Evolutionary conservation across 2,113 vertebrate genomes (phyloP).

Genomic region (Hyperopisus bebe): DNA sequence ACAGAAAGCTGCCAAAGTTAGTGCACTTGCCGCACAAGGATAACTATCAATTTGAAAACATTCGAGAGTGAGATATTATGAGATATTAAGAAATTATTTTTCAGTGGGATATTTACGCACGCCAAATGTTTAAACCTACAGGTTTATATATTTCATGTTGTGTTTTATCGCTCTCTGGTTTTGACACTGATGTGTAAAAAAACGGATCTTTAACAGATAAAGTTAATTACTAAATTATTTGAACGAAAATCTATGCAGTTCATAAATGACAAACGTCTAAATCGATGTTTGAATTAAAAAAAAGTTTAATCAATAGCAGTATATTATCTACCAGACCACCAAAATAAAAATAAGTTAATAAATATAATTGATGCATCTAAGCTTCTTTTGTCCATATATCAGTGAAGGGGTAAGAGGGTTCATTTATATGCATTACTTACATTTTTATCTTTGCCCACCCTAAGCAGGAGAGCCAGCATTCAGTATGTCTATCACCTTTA

Average conservation of each 20-base stretch:
- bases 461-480: slow-evolving; percentile 3
- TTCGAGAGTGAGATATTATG: neutral
- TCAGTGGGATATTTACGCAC: neutral
- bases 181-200: neutral
- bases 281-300: neutral
- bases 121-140: neutral
- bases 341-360: neutral
- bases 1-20: neutral
- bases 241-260: neutral
- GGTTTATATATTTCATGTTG: neutral
- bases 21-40: neutral
- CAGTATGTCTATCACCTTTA: slow-evolving; percentile 28
- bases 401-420: neutral
- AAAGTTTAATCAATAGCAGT: neutral
- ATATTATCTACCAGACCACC: neutral
- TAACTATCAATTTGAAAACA: neutral
- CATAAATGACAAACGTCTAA: neutral
- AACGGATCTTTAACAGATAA: neutral
- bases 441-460: neutral
- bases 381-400: neutral
- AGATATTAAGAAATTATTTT: neutral
- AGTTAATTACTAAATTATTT: neutral
- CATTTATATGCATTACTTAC: neutral
- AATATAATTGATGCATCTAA: neutral
- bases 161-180: neutral